A percentile compares a stretch with the other conserved stretches of the same genome.
phyloP scores from a whole-genome alignment of 2,113 vertebrate species.

The Lepidothrix coronata region DNA sequence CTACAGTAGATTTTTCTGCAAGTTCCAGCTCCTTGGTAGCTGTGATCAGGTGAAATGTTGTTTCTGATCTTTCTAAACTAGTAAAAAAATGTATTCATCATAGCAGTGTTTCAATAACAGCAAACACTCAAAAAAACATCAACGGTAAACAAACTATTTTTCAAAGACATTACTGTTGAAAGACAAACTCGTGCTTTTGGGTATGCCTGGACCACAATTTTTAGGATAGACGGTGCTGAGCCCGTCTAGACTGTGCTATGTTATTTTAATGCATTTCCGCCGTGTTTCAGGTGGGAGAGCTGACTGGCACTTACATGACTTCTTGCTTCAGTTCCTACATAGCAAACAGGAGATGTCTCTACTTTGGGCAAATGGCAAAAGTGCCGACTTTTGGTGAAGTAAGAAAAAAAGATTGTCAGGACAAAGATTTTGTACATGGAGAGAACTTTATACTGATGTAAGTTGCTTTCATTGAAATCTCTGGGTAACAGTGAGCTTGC shows the following conservation, averaged over 20 bases:
- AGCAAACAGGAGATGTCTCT: constrained; percentile 64
- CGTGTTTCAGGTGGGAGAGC: constrained; percentile 29
- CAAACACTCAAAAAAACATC: not conserved
- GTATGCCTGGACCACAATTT: not conserved
- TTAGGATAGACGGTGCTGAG: not conserved
- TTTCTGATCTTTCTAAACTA: not conserved
- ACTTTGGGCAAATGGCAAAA: constrained; percentile 59
- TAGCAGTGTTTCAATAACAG: not conserved
- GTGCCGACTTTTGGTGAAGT: constrained; percentile 40
- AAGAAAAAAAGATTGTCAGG: not conserved
- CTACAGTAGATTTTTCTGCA: not conserved
- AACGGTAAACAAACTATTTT: not conserved
- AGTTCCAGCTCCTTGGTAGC: not conserved
- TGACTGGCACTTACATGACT: constrained; percentile 29
- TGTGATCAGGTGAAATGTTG: not conserved
- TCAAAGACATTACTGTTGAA: not conserved
- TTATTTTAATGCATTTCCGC: constrained; percentile 43
- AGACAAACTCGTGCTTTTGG: not conserved
- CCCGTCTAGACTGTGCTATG: not conserved
- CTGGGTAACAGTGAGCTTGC: not conserved
- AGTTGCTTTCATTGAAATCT: constrained; percentile 3
- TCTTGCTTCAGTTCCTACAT: constrained; percentile 57
- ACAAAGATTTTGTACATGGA: constrained; percentile 20
- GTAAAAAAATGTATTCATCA: not conserved
- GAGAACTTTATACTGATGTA: constrained; percentile 15